Percentiles rank a stretch among this genome's conserved stretches.
Conservation (phyloP, 2,113 vertebrate species). For the Tetraodon nigroviridis region DNA sequence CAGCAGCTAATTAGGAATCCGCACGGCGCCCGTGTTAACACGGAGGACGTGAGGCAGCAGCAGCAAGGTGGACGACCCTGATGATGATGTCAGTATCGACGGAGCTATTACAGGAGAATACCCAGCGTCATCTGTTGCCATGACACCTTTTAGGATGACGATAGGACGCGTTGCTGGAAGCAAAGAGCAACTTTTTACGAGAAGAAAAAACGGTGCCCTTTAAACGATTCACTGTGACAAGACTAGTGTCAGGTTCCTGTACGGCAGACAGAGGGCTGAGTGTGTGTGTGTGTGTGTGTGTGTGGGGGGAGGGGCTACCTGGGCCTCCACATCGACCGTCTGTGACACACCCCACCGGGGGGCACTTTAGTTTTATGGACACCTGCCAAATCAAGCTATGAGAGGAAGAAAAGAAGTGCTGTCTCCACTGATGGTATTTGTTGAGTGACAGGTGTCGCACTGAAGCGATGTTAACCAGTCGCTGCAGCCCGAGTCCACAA, state of each 20-base stretch:
- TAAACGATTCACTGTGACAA: too few species aligned
- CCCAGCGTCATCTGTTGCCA: conserved; percentile 17
- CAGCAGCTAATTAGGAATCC: conserved; percentile 24
- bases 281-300: too few species aligned
- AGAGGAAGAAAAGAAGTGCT: background rate
- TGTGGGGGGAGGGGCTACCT: conserved; percentile 5
- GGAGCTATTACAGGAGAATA: conserved; percentile 45
- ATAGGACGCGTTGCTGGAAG: too few species aligned
- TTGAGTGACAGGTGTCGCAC: conserved; percentile 42
- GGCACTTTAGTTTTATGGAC: conserved; percentile 12
- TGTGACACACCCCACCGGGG: conserved; percentile 10
- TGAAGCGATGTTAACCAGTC: conserved; percentile 37
- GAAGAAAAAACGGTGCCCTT: too few species aligned
- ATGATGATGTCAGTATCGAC: conserved; percentile 51
- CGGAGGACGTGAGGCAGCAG: conserved; percentile 4
- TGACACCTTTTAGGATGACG: too few species aligned
- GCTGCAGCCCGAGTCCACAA: conserved; percentile 4
- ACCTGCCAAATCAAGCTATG: background rate
- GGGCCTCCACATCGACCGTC: conserved; percentile 21
- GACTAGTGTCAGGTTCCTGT: too few species aligned
- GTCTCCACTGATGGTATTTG: conserved; percentile 19
- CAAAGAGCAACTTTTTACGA: too few species aligned
- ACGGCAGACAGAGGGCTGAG: too few species aligned
- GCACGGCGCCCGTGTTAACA: conserved; percentile 9
- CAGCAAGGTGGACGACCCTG: conserved; percentile 36